These are phyloP conservation scores for Chlorodrepanis virens DNA, from an alignment of 2,113 vertebrate species.

Conservation along the genomic window DNA sequence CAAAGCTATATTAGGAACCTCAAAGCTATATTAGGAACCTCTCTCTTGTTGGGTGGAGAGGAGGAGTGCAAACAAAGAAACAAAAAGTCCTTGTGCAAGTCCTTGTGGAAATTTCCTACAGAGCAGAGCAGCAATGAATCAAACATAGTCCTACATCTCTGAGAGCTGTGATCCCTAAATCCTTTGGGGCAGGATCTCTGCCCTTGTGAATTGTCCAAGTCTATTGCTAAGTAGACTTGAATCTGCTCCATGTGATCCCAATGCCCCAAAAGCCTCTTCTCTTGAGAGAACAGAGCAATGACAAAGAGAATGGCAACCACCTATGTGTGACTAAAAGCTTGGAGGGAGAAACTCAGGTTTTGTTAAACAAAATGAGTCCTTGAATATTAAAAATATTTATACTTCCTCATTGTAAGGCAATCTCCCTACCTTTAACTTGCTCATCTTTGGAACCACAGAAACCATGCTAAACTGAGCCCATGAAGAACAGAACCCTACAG, in stretches of 20 bases:
- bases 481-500: neutral
- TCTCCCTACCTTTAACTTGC: neutral
- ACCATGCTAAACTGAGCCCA: neutral
- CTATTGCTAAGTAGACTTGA: neutral
- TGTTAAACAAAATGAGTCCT: neutral
- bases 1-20: neutral
- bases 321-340: fast-evolving
- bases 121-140: neutral
- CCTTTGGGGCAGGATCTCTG: neutral
- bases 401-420: neutral
- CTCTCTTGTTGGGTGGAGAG: neutral
- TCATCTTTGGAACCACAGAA: neutral
- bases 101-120: neutral
- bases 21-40: neutral
- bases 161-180: neutral
- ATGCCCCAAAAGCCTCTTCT: neutral
- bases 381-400: neutral
- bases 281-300: neutral
- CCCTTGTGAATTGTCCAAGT: neutral
- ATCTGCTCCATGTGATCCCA: neutral
- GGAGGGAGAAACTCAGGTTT: neutral
- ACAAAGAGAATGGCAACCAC: neutral
- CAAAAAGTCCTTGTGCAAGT: neutral
- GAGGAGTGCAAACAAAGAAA: neutral
- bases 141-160: neutral